Conservation (phyloP, 2,888 invertebrate genomes). For the Torymus auratus region DNA sequence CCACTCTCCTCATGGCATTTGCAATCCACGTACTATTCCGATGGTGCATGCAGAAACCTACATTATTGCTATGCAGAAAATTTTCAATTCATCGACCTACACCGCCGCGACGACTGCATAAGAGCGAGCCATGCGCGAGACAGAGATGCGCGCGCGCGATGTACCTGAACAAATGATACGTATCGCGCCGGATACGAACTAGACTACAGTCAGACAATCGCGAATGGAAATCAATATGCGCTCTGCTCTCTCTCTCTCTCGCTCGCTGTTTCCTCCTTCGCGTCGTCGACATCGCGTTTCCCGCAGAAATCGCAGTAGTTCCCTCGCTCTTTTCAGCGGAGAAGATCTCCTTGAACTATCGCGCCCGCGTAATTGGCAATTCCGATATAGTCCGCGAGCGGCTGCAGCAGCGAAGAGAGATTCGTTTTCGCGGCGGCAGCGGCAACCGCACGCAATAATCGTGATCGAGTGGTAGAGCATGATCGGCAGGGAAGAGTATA, state of each 20-base stretch:
- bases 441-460: slow-evolving; percentile 23
- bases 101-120: background rate
- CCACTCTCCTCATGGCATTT: background rate
- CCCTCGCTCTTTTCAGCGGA: background rate
- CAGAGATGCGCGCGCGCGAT: background rate
- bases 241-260: background rate
- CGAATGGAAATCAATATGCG: slow-evolving; percentile 47
- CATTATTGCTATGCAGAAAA: slow-evolving; percentile 22
- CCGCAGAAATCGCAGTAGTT: background rate
- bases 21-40: background rate
- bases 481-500: background rate
- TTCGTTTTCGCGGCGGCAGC: background rate
- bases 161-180: slow-evolving; percentile 31
- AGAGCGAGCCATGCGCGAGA: background rate
- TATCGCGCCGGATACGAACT: slow-evolving; percentile 50
- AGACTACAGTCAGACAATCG: slow-evolving; percentile 47
- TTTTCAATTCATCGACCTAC: slow-evolving; percentile 42
- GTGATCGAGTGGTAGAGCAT: background rate
- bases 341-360: background rate
- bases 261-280: background rate
- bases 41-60: background rate
- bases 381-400: background rate
- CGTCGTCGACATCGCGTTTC: background rate
- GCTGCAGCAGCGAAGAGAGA: background rate
- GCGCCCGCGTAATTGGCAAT: slow-evolving; percentile 28